Conservation (phyloP, 2,888 invertebrate species). For the Pristionchus japonicus region DNA sequence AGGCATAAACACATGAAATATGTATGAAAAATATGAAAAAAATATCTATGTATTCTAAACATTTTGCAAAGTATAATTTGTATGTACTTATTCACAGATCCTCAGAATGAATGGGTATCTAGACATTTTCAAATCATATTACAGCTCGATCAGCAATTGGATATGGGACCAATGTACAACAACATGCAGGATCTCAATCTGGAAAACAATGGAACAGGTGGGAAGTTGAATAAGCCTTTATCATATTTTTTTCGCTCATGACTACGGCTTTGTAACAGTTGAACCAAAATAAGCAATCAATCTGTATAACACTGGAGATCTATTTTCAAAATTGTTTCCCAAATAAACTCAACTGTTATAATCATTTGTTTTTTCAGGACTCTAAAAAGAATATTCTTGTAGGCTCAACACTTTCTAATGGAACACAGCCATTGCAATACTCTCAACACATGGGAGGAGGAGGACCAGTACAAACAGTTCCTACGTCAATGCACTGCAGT, state of each 20-base stretch:
- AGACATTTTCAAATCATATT: neutral
- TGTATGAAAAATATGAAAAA: neutral
- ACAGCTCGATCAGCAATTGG: conserved; percentile 6
- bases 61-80: too few species aligned
- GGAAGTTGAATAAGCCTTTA: too few species aligned
- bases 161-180: conserved; percentile 25
- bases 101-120: neutral
- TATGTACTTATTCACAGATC: too few species aligned
- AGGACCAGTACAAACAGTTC: neutral
- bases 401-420: neutral
- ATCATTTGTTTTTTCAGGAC: too few species aligned
- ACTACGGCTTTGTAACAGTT: too few species aligned
- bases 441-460: neutral
- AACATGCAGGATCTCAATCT: conserved; percentile 23
- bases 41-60: too few species aligned
- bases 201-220: neutral
- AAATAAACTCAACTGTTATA: too few species aligned
- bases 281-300: too few species aligned
- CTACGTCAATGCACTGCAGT: neutral
- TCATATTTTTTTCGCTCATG: too few species aligned
- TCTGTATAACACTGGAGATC: too few species aligned
- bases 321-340: too few species aligned
- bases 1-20: neutral
- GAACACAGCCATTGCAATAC: neutral
- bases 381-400: neutral